Evolutionary conservation across 2,888 invertebrate genomes (phyloP).

Genomic region (Netelia melanura): DNA sequence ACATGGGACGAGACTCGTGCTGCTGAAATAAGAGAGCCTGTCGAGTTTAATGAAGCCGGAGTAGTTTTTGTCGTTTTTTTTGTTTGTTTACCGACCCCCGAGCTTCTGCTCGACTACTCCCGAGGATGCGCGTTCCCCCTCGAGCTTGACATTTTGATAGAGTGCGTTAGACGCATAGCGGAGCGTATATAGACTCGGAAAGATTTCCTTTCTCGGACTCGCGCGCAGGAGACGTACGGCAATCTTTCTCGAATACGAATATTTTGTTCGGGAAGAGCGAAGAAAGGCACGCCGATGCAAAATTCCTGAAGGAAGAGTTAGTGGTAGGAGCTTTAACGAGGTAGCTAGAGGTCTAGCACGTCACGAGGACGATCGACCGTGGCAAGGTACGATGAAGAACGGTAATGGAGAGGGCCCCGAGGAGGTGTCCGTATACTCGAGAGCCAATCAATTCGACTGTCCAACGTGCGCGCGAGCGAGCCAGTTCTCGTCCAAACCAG

Average conservation of each 20-base stretch:
- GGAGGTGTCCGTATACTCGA: constrained; percentile 57
- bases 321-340: constrained; percentile 57
- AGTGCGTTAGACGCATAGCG: constrained; percentile 30
- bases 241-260: constrained; percentile 9
- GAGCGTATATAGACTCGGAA: neutral
- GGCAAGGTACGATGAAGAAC: constrained; percentile 54
- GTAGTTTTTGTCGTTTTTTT: constrained; percentile 25
- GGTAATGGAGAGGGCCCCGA: constrained; percentile 43
- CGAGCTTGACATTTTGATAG: constrained; percentile 56
- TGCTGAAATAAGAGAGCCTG: constrained; percentile 12
- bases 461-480: constrained; percentile 33
- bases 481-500: neutral
- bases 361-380: constrained; percentile 51
- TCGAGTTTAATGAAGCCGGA: constrained; percentile 56
- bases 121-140: neutral
- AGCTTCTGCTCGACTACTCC: neutral
- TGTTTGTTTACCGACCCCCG: neutral
- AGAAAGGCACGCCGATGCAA: constrained; percentile 22
- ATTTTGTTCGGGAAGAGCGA: constrained; percentile 31
- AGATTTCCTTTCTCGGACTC: constrained; percentile 56
- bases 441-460: constrained; percentile 68
- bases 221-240: constrained; percentile 30
- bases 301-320: constrained; percentile 12
- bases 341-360: constrained; percentile 22
- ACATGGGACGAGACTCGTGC: neutral